Percentiles rank a stretch among this genome's conserved stretches.
Evolutionary conservation across 2,888 invertebrate species (phyloP).

Genomic region (Odontothrips loti): DNA sequence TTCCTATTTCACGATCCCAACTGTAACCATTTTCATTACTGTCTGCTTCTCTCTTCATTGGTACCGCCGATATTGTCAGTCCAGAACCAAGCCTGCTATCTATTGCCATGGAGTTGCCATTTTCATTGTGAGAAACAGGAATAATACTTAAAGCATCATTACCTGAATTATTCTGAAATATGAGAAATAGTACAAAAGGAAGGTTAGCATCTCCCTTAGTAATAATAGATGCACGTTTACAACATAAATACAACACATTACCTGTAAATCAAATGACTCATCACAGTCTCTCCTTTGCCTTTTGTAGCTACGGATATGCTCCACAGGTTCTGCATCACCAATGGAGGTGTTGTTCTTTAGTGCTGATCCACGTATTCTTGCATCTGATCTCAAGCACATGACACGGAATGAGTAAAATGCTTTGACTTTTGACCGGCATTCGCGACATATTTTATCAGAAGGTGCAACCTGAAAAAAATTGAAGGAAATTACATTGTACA

Average conservation of each 20-base stretch:
- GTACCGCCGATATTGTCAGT: neutral
- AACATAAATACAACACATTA: neutral
- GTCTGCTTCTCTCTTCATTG: neutral
- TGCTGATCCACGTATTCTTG: neutral
- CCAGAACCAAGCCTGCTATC: neutral
- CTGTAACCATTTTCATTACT: neutral
- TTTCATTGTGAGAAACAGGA: neutral
- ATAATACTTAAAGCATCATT: neutral
- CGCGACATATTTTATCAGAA: neutral
- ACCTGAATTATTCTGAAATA: neutral
- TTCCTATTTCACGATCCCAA: neutral
- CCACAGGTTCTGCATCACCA: neutral
- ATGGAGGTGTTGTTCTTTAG: neutral
- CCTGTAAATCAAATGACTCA: neutral
- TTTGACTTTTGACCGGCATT: neutral
- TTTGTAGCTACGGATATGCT: neutral
- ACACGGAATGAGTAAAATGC: neutral
- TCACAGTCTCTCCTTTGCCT: neutral
- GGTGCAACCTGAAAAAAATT: neutral
- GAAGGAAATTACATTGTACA: neutral
- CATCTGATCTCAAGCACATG: constrained; percentile 11
- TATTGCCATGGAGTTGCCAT: neutral
- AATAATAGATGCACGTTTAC: neutral
- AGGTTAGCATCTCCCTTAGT: neutral
- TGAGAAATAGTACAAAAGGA: neutral